Evolutionary conservation across 1,140 invertebrate species (phyloP).

Genomic region (Papilio machaon): DNA sequence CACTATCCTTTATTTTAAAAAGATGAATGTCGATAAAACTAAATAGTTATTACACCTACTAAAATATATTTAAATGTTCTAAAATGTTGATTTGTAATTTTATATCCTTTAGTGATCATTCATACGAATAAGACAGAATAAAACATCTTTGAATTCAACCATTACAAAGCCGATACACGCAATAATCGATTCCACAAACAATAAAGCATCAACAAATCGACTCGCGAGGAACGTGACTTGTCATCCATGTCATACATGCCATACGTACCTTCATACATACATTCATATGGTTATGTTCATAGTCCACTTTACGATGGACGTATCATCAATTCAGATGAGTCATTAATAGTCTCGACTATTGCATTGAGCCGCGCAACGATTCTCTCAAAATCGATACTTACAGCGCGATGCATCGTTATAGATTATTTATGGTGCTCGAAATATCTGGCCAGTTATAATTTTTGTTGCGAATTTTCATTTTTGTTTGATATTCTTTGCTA

Average conservation of each 20-base stretch:
- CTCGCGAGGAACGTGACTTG: constrained; percentile 35
- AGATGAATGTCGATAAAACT: too few relatives aligned
- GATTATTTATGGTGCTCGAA: background rate
- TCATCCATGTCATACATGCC: constrained; percentile 19
- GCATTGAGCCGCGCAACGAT: constrained; percentile 2
- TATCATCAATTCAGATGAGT: constrained; percentile 22
- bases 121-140: background rate
- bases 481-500: background rate
- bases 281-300: constrained; percentile 17
- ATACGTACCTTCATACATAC: constrained; percentile 19
- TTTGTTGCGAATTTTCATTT: background rate
- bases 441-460: background rate
- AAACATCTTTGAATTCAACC: background rate
- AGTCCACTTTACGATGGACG: constrained; percentile 2
- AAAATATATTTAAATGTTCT: background rate
- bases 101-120: background rate
- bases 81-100: constrained; percentile 4
- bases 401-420: background rate
- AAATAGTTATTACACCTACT: too few relatives aligned
- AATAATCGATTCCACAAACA: constrained; percentile 27
- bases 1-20: too few relatives aligned
- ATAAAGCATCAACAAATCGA: constrained; percentile 37
- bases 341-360: constrained; percentile 25
- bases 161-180: constrained; percentile 7
- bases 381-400: constrained; percentile 2